Base-by-base conservation (phyloP, 1,140 invertebrate species). In the Brachionus koreanus region DNA sequence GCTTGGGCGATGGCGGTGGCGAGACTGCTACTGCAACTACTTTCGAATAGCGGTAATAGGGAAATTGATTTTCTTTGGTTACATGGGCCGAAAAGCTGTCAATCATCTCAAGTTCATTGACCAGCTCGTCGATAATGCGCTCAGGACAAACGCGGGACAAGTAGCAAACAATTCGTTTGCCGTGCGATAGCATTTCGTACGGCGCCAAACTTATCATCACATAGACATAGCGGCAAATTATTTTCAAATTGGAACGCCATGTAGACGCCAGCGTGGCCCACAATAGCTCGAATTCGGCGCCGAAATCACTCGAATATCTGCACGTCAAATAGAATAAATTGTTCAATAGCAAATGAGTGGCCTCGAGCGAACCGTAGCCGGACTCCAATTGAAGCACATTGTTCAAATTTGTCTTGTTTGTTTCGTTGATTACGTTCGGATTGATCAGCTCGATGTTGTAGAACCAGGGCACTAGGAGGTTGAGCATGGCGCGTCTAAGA, bases 261-360 rank as follows among this genome's bases (percentile, higher is more conserved):
- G 79, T 67, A 5, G 93, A 92, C 85, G 95, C 97, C 13, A 99
- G 88, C 13, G 94, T 96, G 35, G 94, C 92, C 97, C 97, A 99
- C 12, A 98, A 89, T 86, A 95, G 93, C 88, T 98, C 96, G 23
- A 97, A 93, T 87, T 98, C 96, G 86, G 94, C 93, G 19, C 19
- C 23, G 25, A 74, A 74, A 0, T 95, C 93, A 90, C 98, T 95
- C 83, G 95, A 93, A 88, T 97, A 95, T 3, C 94, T 95, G 89
- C 97, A 97, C 93, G 96, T 99, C 84, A 98, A 94, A 87, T 98
- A 98, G 87, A 99, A 95, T 0, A 99, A 91, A 90, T 99, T 99
- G 87, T 98, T 99, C 23, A 99, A 91, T 19, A 99, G 94, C 95
- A 99, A 98, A 43, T 61, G 16, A 10, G 35, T 75, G 12, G 49